These are phyloP conservation scores for Dascillus cervinus DNA, from an alignment of 2,888 invertebrate genomes.

Conservation along the genomic window DNA sequence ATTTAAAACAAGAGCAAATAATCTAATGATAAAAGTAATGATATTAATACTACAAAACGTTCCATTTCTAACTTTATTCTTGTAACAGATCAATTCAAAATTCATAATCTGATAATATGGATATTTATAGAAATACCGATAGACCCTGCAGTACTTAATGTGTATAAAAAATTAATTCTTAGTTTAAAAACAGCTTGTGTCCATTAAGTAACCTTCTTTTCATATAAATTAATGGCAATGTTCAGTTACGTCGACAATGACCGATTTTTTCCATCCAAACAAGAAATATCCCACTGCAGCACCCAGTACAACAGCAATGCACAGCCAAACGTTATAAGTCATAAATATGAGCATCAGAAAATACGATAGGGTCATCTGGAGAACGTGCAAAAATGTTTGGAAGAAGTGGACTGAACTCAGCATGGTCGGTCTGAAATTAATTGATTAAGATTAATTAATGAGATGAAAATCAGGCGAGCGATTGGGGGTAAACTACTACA, in stretches of 20 bases:
- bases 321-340: conserved; percentile 95
- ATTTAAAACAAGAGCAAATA: no score
- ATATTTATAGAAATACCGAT: no score
- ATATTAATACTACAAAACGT: no score
- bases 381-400: conserved; percentile 81
- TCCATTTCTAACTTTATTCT: no score
- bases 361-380: conserved; percentile 87
- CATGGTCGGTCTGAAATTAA: conserved; percentile 68
- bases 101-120: no score
- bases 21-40: no score
- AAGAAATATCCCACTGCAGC: conserved; percentile 89
- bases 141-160: conserved; percentile 1
- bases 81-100: no score
- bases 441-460: conserved; percentile 3
- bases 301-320: conserved; percentile 80
- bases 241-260: conserved; percentile 90
- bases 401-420: conserved; percentile 73
- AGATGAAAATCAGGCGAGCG: no score
- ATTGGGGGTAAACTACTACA: no score
- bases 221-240: conserved; percentile 83
- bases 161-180: conserved; percentile 1
- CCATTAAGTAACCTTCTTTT: no score
- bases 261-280: conserved; percentile 92
- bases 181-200: conserved; percentile 3
- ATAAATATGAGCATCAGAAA: conserved; percentile 94